Evolutionary conservation across 2,888 invertebrate species (phyloP), one percentile per base, ranked within the genome.

Genomic region (Phoenoteleia sp.): DNA sequence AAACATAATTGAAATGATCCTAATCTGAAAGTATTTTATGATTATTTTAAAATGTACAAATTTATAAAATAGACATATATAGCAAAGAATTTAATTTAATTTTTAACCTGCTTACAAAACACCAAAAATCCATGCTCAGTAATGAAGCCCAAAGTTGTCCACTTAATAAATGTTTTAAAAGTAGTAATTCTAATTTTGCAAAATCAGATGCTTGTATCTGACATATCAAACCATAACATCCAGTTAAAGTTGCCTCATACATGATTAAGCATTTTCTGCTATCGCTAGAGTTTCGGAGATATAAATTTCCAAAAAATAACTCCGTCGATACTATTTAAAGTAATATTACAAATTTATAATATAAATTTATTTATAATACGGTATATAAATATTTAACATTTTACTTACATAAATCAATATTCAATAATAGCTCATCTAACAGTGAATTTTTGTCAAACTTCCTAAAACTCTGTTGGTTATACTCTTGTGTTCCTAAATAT

Each of bases 61-160:
- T 58, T 36, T 27, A 23, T 17, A 64, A 27, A 3, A 13, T 17
- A 7, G 13, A 45, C 45, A 39, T 56, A 49, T 29, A 49, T 7
- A 15, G 33, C n/a, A 58, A 58, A 15, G 27, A 45, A 29, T 29
- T 25, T 21, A 42, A 11, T 36, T 9, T 11, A 36, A 58, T 0
- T 39, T 47, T 83, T 67, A 74, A 93, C 92, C 91, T 91, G 81
- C 87, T 89, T 39, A 93, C 52, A 45, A 91, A 91, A 23, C 91
- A 91, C 91, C 93, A 92, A 60, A 91, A 60, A 47, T 93, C 93
- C 4, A 90, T 87, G 27, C 90, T 90, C 0, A 93, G 80, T 29
- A 93, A 77, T 0, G 91, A 90, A 58, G 89, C 87, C 91, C 92
- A 93, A 36, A 92, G 86, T 17, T 87, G 75, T 23, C 90, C 90